Conservation (phyloP, 1,140 invertebrate genomes). For the Ctenoplectra terminalis region DNA sequence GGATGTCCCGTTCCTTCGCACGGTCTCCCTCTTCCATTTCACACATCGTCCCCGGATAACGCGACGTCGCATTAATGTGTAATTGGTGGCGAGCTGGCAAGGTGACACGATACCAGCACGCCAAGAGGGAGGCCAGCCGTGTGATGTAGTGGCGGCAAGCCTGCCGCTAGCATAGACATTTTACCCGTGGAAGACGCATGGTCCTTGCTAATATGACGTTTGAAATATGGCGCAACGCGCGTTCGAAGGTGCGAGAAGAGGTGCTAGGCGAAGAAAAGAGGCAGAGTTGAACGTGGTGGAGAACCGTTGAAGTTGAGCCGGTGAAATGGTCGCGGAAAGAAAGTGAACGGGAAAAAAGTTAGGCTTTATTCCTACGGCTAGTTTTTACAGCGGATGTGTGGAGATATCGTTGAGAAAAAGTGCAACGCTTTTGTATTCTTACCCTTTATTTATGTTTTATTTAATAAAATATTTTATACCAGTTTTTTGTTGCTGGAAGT, state of each 20-base stretch:
- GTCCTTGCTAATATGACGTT: slow-evolving; percentile 78
- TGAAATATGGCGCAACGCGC: slow-evolving; percentile 77
- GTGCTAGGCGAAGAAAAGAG: slow-evolving; percentile 40
- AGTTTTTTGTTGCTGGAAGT: no score
- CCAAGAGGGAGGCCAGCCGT: slow-evolving; percentile 64
- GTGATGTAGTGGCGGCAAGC: slow-evolving; percentile 71
- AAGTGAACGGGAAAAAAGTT: neutral
- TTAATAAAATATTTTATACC: neutral
- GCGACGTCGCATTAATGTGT: slow-evolving; percentile 72
- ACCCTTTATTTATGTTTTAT: neutral
- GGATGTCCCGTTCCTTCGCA: slow-evolving; percentile 38
- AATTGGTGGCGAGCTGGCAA: slow-evolving; percentile 70
- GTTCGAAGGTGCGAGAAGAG: slow-evolving; percentile 56
- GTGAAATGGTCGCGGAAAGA: slow-evolving; percentile 14
- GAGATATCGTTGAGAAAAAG: neutral
- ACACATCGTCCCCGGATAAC: slow-evolving; percentile 68
- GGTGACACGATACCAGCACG: slow-evolving; percentile 65
- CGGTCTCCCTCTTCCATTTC: slow-evolving; percentile 41
- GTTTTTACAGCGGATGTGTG: neutral
- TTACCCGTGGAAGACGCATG: slow-evolving; percentile 77
- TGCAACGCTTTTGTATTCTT: neutral
- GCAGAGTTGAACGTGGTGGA: slow-evolving; percentile 29
- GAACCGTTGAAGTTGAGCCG: neutral
- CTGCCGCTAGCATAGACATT: slow-evolving; percentile 73
- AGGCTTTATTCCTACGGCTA: neutral